These are phyloP conservation scores for Euclidia mi DNA, from an alignment of 2,888 invertebrate species.

Conservation along the genomic window DNA sequence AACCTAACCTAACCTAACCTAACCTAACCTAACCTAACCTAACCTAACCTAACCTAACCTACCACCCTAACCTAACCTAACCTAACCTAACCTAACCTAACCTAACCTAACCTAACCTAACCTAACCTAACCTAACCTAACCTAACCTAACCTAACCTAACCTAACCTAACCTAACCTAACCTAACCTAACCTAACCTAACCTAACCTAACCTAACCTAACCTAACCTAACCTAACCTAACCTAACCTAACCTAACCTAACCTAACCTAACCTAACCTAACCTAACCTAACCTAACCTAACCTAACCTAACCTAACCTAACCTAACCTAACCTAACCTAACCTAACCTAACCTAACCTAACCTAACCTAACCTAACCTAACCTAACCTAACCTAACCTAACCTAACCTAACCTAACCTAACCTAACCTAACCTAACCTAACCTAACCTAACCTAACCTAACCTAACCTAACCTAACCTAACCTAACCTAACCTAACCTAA, in stretches of 20 bases:
- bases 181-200: conserved; percentile 33
- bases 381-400: conserved; percentile 34
- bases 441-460: conserved; percentile 25
- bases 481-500: conserved; percentile 27
- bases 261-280: conserved; percentile 40
- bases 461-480: conserved; percentile 17
- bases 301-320: conserved; percentile 35
- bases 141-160: conserved; percentile 46
- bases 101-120: conserved; percentile 35
- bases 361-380: conserved; percentile 38
- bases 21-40: conserved; percentile 26
- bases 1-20: conserved; percentile 23
- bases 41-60: conserved; percentile 31
- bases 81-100: conserved; percentile 33
- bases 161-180: conserved; percentile 37
- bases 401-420: conserved; percentile 27
- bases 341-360: conserved; percentile 38
- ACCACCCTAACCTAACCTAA: conserved; percentile 33
- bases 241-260: conserved; percentile 11
- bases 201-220: conserved; percentile 44
- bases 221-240: conserved; percentile 21
- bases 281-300: conserved; percentile 41
- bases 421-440: conserved; percentile 27
- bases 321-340: conserved; percentile 33
- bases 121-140: conserved; percentile 30